Conservation (phyloP, 2,113 vertebrate species). For the Cyrtonyx montezumae region DNA sequence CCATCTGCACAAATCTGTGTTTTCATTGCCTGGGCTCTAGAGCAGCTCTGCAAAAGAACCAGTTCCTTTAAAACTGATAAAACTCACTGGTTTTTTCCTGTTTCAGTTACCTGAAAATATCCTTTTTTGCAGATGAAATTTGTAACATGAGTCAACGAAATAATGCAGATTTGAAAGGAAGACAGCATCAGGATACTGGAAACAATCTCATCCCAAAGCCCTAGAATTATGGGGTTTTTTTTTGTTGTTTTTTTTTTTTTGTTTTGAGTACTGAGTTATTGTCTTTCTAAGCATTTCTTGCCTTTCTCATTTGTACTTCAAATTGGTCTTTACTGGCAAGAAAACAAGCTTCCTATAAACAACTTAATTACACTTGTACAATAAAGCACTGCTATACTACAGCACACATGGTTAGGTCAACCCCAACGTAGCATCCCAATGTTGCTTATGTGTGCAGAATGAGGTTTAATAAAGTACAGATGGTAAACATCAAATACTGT, state of each 20-base stretch:
- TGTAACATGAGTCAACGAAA: neutral
- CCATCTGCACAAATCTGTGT: accelerated
- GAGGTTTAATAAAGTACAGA: slow-evolving; percentile 54
- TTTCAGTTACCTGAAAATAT: neutral
- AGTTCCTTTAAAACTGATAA: neutral
- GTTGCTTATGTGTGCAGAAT: slow-evolving; percentile 52
- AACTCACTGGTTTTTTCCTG: neutral
- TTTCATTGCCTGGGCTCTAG: neutral
- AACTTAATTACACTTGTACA: slow-evolving; percentile 41
- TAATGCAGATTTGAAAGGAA: slow-evolving; percentile 37
- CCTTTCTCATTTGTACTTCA: slow-evolving; percentile 41
- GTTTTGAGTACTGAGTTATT: neutral
- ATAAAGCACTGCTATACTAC: slow-evolving; percentile 20
- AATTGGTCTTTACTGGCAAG: slow-evolving; percentile 32
- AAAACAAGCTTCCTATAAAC: slow-evolving; percentile 46
- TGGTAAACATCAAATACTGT: slow-evolving; percentile 3
- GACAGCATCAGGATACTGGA: slow-evolving; percentile 19
- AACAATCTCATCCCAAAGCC: neutral
- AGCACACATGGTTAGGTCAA: slow-evolving; percentile 54
- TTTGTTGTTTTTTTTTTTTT: neutral
- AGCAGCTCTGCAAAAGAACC: neutral
- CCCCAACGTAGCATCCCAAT: slow-evolving; percentile 44
- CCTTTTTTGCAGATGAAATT: neutral
- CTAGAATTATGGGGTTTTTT: neutral
- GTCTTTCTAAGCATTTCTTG: slow-evolving; percentile 45